Evolutionary conservation across 2,888 invertebrate species (phyloP), one percentile per base, ranked within the genome.

Genomic region (Drosophila diplacantha): DNA sequence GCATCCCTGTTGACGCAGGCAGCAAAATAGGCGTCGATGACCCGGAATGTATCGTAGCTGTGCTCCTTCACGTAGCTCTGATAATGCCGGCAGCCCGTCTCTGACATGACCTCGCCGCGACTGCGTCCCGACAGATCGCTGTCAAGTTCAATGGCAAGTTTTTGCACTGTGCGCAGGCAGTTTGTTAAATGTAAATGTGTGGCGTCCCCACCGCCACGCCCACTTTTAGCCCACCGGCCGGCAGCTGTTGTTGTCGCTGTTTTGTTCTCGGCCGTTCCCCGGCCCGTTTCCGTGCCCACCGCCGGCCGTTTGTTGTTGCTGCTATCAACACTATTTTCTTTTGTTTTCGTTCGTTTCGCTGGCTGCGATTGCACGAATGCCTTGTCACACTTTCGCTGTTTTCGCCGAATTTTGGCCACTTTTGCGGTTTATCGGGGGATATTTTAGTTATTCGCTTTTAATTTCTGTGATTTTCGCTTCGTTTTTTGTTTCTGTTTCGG

Each of bases 1-100:
- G 94, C 93, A 89, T 94, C 94, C 76, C 91, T 91, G 69, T 94
- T 93, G 57, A 94, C 92, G 87, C 95, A 93, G 72, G 95, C 92
- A 60, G 95, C 93, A 89, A 97, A 96, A 89, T 93, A 95, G 72
- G 94, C 93, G 90, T 96, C 95, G 81, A 97, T 93, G 81, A 96
- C 87, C 68, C 88, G 88, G 77, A 89, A 89, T 16, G 89, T 88
- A 73, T 90, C 89, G 69, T 90, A 81, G 65, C 85, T 85, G 67
- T 85, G 85, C 65, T 88, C 88, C 71, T 88, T 87, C 20, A 87
- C 74, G 72, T 87, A 88, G 55, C 75, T 80, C 72, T 85, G 85
- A 75, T 88, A 88, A 73, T 88, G 88, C 71, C 86, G 83, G 73
- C 88, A 88, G 38, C 85, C 87, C 60, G 76, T 84, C 72, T 88